These are phyloP conservation scores for Barbus barbus DNA, from an alignment of 2,113 vertebrate genomes.

Conservation along the genomic window DNA sequence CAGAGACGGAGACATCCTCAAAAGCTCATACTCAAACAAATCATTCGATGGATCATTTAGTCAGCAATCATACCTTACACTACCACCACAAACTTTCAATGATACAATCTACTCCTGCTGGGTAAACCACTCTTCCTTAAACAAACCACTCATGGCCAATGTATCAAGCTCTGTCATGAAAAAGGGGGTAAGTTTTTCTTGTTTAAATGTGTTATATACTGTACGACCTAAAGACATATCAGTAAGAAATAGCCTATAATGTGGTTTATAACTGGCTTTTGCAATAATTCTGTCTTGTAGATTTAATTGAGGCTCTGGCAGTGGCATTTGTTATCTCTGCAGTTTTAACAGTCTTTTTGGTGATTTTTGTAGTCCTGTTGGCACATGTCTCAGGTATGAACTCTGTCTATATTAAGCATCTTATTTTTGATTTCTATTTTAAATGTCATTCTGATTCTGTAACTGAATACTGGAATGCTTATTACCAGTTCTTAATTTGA, in stretches of 20 bases:
- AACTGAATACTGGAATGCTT: not conserved
- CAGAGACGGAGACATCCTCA: constrained; percentile 40
- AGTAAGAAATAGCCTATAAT: not conserved
- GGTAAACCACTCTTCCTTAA: constrained; percentile 55
- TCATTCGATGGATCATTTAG: constrained; percentile 30
- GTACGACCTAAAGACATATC: not conserved
- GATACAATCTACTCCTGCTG: constrained; percentile 49
- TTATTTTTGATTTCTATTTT: not conserved
- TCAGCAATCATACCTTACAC: constrained; percentile 36
- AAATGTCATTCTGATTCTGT: not conserved
- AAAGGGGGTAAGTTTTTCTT: not conserved
- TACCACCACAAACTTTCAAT: constrained; percentile 5
- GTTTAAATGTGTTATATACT: not conserved
- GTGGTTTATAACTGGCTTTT: not conserved
- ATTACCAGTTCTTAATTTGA: not conserved
- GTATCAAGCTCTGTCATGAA: constrained; percentile 16
- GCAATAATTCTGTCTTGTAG: not conserved
- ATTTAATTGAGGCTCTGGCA: not conserved
- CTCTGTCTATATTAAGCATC: not conserved
- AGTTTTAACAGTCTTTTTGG: not conserved
- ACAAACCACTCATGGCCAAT: constrained; percentile 22
- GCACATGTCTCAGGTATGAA: not conserved
- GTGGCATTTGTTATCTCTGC: not conserved
- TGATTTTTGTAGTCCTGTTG: not conserved
- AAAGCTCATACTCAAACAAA: constrained; percentile 24